Evolutionary conservation across 2,888 invertebrate species (phyloP).

Genomic region (Malacosoma neustria): DNA sequence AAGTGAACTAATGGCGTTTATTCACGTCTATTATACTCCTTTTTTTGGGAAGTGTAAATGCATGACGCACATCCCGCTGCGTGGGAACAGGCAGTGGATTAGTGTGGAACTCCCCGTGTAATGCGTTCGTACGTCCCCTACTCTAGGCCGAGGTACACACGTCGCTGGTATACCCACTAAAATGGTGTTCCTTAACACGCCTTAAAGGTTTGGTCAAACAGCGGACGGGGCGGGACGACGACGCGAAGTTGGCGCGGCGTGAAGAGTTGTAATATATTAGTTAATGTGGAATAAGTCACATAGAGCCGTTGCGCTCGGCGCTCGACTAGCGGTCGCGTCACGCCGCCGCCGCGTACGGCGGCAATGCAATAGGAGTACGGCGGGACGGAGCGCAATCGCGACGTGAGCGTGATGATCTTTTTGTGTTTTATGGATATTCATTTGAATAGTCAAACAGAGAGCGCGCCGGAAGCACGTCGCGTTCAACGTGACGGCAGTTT

Average conservation of each 20-base stretch:
- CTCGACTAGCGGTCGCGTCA: neutral
- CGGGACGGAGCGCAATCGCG: neutral
- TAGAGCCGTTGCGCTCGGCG: neutral
- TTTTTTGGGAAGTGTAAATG: too few relatives aligned
- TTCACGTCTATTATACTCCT: neutral
- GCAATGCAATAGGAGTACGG: neutral
- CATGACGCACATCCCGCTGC: too few relatives aligned
- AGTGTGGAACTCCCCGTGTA: too few relatives aligned
- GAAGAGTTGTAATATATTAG: neutral
- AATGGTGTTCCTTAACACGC: too few relatives aligned
- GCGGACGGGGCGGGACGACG: neutral
- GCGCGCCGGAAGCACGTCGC: neutral
- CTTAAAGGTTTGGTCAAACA: constrained; percentile 6
- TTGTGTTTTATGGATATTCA: neutral
- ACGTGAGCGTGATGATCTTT: neutral
- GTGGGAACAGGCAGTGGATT: too few relatives aligned
- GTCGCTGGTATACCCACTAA: too few relatives aligned
- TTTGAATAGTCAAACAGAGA: neutral
- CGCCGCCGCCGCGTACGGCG: neutral
- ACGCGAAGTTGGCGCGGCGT: neutral
- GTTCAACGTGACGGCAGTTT: neutral
- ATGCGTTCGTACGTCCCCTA: too few relatives aligned
- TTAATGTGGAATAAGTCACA: neutral
- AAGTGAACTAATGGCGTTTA: neutral
- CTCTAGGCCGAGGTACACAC: too few relatives aligned